phyloP scores from a whole-genome alignment of 2,888 invertebrate species.

The Lacanobia oleracea region DNA sequence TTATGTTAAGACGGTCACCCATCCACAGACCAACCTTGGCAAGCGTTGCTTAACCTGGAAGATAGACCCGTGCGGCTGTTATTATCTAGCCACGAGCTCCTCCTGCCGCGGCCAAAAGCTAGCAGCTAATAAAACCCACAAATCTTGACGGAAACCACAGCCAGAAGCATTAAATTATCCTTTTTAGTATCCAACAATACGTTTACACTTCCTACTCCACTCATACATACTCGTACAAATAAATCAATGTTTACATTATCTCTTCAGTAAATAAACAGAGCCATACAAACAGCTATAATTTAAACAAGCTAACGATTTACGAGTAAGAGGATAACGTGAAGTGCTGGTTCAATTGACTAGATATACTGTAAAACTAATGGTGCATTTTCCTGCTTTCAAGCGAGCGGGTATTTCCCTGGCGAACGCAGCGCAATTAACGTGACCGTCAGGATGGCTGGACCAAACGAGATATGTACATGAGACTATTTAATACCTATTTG shows the following conservation, averaged over 20 bases:
- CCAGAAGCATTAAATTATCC: conserved; percentile 12
- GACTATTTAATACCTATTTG: too few relatives aligned
- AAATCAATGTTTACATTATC: conserved; percentile 31
- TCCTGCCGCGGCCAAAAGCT: too few relatives aligned
- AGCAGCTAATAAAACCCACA: too few relatives aligned
- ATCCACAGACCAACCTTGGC: too few relatives aligned
- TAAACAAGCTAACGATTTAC: conserved; percentile 21
- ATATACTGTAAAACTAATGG: background rate
- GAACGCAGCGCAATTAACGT: background rate
- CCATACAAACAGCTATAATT: conserved; percentile 21
- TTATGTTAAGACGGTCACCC: too few relatives aligned
- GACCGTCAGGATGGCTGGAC: too few relatives aligned
- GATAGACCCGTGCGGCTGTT: too few relatives aligned
- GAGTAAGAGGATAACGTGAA: conserved; percentile 38
- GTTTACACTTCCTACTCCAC: conserved; percentile 15
- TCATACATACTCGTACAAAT: conserved; percentile 7
- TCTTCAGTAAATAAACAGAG: conserved; percentile 32
- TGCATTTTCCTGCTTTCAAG: conserved; percentile 61
- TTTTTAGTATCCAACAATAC: conserved; percentile 9
- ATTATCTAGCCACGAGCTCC: too few relatives aligned
- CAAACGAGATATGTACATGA: too few relatives aligned
- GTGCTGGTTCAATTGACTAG: conserved; percentile 18
- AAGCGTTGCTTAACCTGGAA: too few relatives aligned
- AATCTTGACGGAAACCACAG: background rate
- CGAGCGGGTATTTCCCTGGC: conserved; percentile 46